These are phyloP conservation scores for Arctopsyche grandis DNA, from an alignment of 1,140 invertebrate genomes.

Conservation along the genomic window DNA sequence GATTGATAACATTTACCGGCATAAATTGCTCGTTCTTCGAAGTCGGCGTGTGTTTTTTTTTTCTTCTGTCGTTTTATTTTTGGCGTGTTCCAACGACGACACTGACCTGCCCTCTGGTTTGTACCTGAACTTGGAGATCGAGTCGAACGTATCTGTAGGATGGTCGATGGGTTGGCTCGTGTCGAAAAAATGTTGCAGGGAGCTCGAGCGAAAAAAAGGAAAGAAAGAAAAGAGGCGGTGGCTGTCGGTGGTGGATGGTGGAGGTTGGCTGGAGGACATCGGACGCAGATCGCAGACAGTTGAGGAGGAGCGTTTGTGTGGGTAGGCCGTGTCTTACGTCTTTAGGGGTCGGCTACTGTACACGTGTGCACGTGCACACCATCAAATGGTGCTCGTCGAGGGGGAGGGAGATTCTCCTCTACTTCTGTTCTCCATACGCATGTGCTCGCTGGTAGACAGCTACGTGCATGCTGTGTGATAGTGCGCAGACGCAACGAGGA, in stretches of 20 bases:
- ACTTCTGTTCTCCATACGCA: no score
- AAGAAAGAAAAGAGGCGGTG: not conserved
- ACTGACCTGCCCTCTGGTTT: no score
- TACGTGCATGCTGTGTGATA: no score
- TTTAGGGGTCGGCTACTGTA: not conserved
- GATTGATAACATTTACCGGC: no score
- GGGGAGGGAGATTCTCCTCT: not conserved
- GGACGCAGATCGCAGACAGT: not conserved
- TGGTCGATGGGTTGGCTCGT: not conserved
- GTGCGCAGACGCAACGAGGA: no score
- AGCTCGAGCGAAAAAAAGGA: not conserved
- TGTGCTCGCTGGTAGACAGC: no score
- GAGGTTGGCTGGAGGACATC: not conserved
- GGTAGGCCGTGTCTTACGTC: not conserved
- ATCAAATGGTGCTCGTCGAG: not conserved
- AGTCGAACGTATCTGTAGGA: no score
- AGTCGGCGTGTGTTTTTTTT: no score
- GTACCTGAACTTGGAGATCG: no score
- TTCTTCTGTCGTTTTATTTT: no score
- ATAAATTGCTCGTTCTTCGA: no score
- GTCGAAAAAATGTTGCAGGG: not conserved
- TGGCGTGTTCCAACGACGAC: no score
- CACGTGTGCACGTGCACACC: constrained; percentile 18
- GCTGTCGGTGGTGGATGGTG: not conserved
- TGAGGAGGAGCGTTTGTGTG: constrained; percentile 6